phyloP scores from a whole-genome alignment of 2,888 invertebrate species.

The Poecilobothrus nobilitatus region DNA sequence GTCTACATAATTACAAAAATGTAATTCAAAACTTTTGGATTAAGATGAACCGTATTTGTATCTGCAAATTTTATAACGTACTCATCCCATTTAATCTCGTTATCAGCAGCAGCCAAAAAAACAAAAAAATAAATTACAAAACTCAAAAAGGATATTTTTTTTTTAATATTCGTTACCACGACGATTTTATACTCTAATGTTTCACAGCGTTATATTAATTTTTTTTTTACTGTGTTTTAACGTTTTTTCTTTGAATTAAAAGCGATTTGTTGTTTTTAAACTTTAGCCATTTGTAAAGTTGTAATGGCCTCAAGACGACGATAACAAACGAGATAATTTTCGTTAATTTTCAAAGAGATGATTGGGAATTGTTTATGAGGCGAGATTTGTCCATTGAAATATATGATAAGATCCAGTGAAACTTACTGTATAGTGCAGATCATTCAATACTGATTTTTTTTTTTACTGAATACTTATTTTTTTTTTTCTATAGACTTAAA shows the following conservation, averaged over 20 bases:
- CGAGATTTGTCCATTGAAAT: background rate
- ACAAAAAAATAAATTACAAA: too few relatives aligned
- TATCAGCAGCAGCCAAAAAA: background rate
- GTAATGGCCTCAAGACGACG: background rate
- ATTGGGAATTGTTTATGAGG: background rate
- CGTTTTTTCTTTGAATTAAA: background rate
- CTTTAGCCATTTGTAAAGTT: slow-evolving; percentile 6
- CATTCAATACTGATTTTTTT: too few relatives aligned
- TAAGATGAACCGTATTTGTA: too few relatives aligned
- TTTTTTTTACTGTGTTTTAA: background rate
- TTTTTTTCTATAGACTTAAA: too few relatives aligned
- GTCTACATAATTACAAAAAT: too few relatives aligned
- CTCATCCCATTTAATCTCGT: background rate
- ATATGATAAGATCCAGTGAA: too few relatives aligned
- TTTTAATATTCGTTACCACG: background rate
- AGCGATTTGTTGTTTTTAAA: slow-evolving; percentile 6
- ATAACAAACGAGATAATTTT: slow-evolving; percentile 3
- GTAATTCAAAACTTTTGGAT: too few relatives aligned
- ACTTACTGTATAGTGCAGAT: too few relatives aligned
- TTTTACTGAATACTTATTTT: too few relatives aligned
- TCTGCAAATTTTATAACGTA: too few relatives aligned
- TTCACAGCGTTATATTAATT: background rate
- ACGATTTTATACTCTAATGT: background rate
- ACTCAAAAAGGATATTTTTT: too few relatives aligned
- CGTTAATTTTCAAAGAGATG: background rate